Conservation (phyloP, 2,113 vertebrate species). For the Axis porcinus region DNA sequence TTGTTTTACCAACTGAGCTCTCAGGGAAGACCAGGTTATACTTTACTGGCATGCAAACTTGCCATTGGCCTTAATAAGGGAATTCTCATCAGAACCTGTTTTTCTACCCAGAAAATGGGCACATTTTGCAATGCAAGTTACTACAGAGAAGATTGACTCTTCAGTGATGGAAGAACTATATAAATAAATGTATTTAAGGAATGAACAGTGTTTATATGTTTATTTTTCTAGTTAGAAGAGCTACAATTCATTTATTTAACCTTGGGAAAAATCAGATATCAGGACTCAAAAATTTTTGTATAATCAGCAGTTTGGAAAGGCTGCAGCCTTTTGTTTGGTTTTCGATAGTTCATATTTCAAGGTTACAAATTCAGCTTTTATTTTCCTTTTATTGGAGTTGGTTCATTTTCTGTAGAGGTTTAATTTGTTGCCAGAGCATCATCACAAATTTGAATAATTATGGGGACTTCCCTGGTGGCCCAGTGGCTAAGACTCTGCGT, state of each 20-base stretch:
- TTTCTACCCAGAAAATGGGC: constrained; percentile 30
- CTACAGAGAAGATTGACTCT: constrained; percentile 1
- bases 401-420: constrained; percentile 66
- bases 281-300: constrained; percentile 29
- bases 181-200: constrained; percentile 26
- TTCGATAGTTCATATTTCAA: constrained; percentile 57
- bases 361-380: constrained; percentile 60
- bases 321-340: constrained; percentile 50
- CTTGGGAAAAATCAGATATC: neutral
- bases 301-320: constrained; percentile 58
- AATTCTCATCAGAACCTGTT: constrained; percentile 13
- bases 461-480: too few species aligned
- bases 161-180: constrained; percentile 7
- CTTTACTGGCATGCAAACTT: neutral
- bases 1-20: neutral
- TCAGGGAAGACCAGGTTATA: neutral
- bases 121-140: constrained; percentile 21
- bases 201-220: neutral
- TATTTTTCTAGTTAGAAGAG: constrained; percentile 38
- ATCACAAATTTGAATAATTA: constrained; percentile 72
- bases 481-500: too few species aligned
- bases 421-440: constrained; percentile 67
- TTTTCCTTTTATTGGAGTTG: constrained; percentile 57
- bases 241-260: constrained; percentile 16
- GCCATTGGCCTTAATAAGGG: neutral